Percentiles rank a stretch among this genome's conserved stretches.
These are phyloP conservation scores for Psilopsiagon aymara DNA, from an alignment of 2,113 vertebrate genomes.

Conservation along the genomic window DNA sequence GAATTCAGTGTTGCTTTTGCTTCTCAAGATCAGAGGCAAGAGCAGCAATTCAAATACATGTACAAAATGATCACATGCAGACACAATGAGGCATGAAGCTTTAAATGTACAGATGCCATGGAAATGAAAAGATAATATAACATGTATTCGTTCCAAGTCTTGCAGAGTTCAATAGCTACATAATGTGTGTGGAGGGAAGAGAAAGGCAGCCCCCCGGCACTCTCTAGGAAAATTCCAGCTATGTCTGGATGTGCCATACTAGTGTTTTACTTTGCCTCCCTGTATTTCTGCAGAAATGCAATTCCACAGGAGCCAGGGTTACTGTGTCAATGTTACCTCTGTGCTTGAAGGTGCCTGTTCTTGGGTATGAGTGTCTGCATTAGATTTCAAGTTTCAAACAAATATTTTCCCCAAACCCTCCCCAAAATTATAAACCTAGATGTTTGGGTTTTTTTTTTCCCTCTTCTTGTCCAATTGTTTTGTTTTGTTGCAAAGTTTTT, in stretches of 20 bases:
- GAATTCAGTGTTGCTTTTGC: conserved; percentile 2
- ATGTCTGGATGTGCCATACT: not conserved
- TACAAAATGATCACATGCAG: conserved; percentile 16
- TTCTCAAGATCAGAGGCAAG: conserved; percentile 28
- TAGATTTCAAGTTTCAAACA: not conserved
- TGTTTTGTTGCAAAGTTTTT: not conserved
- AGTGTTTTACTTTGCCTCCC: rapidly evolving
- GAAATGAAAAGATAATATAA: conserved; percentile 53
- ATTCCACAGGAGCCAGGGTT: not conserved
- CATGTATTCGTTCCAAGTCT: conserved; percentile 20
- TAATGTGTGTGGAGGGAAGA: not conserved
- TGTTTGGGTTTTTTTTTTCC: not conserved
- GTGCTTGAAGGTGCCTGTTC: not conserved
- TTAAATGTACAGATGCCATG: conserved; percentile 18
- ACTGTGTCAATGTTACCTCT: not conserved
- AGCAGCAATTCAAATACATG: conserved; percentile 28
- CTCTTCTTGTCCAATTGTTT: not conserved
- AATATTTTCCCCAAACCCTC: not conserved
- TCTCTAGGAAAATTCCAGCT: conserved; percentile 13
- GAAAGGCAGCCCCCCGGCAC: not conserved
- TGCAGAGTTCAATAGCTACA: conserved; percentile 38
- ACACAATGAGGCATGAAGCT: conserved; percentile 20
- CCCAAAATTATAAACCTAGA: not conserved
- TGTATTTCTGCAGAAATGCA: not conserved
- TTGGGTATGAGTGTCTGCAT: not conserved